Conservation (phyloP, 2,888 invertebrate genomes). For the Xestia c-nigrum region DNA sequence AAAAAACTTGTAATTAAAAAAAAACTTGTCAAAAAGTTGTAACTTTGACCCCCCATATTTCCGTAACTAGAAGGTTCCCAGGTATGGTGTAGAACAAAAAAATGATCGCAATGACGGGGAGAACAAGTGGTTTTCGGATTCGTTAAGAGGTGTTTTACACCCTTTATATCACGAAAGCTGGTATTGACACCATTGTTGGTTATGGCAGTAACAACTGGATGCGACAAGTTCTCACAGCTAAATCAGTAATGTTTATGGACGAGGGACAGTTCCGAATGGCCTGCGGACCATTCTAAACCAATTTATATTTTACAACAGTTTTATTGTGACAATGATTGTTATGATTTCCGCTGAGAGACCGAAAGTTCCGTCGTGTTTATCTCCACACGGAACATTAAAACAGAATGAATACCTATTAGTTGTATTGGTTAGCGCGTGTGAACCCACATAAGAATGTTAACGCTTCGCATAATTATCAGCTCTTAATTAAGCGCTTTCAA, state of each 20-base stretch:
- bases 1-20: too few relatives aligned
- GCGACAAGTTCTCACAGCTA: conserved; percentile 49
- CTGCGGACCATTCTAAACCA: conserved; percentile 25
- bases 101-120: too few relatives aligned
- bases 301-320: conserved; percentile 45
- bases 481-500: conserved; percentile 23
- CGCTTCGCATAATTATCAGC: conserved; percentile 3
- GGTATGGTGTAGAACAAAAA: too few relatives aligned
- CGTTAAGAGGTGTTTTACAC: too few relatives aligned
- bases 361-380: conserved; percentile 15
- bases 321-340: conserved; percentile 33
- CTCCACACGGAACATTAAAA: background rate
- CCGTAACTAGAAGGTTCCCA: too few relatives aligned
- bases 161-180: conserved; percentile 56
- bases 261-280: conserved; percentile 26
- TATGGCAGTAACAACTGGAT: conserved; percentile 32
- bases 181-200: conserved; percentile 54
- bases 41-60: too few relatives aligned
- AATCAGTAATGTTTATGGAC: conserved; percentile 40
- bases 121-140: too few relatives aligned
- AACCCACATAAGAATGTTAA: conserved; percentile 11
- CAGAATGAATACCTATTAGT: conserved; percentile 12
- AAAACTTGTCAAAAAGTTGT: too few relatives aligned
- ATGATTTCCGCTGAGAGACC: conserved; percentile 39
- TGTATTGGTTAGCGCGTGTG: conserved; percentile 8